Evolutionary conservation across 35 echinoderm and acorn worm genomes (phyloP).

Genomic region (Stichopus chloronotus): DNA sequence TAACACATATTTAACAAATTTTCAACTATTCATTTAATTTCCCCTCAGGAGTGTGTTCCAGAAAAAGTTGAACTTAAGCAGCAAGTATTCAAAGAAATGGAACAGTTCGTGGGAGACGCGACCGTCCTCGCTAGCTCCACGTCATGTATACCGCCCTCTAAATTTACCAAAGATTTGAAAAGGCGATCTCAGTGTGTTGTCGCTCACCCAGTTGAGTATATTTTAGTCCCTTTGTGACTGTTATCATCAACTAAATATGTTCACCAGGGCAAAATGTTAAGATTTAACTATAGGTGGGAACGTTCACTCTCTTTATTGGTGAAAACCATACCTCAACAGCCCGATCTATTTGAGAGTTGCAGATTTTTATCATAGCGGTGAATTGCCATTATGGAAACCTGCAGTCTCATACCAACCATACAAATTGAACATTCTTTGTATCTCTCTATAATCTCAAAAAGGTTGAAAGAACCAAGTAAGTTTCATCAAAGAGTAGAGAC

Average conservation of each 20-base stretch:
- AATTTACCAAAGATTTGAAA: conserved; percentile 61
- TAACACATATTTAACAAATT: no score
- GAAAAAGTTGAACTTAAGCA: conserved; percentile 78
- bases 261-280: background rate
- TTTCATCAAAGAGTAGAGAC: no score
- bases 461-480: no score
- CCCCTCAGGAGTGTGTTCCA: conserved; percentile 80
- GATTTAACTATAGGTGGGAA: background rate
- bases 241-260: background rate
- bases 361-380: no score
- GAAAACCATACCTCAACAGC: no score
- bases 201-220: conserved; percentile 71
- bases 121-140: conserved; percentile 74
- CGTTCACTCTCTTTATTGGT: no score
- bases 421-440: no score
- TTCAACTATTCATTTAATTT: background rate
- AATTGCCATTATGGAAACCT: no score
- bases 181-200: conserved; percentile 71
- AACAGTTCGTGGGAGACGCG: conserved; percentile 61
- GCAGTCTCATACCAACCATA: no score
- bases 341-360: no score
- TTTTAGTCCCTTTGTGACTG: background rate
- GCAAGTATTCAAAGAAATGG: conserved; percentile 70
- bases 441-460: no score
- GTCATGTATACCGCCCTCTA: conserved; percentile 72